Percentiles rank a stretch among this genome's conserved stretches.
These are phyloP conservation scores for Nannospalax galili DNA, from an alignment of 2,113 vertebrate species.

Conservation along the genomic window DNA sequence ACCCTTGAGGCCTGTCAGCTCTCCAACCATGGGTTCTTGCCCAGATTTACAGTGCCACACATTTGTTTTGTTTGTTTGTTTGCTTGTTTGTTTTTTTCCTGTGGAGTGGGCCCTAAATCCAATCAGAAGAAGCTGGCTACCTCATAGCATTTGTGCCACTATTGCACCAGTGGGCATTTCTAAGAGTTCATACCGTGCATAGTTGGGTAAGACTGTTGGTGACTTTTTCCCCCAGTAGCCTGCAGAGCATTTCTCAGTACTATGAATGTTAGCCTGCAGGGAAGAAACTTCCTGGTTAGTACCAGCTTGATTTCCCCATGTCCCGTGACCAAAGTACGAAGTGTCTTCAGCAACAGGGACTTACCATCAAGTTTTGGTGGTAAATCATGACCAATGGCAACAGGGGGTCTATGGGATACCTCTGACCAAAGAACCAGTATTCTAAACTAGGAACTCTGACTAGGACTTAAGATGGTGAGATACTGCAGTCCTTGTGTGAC, in stretches of 20 bases:
- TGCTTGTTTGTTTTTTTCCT: no score
- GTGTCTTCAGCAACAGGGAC: not conserved
- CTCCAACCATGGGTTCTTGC: no score
- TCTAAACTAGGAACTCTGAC: not conserved
- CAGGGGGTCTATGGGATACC: not conserved
- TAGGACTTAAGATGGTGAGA: not conserved
- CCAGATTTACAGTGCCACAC: not conserved
- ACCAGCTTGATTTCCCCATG: not conserved
- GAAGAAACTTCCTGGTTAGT: not conserved
- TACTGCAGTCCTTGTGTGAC: not conserved
- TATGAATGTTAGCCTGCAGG: not conserved
- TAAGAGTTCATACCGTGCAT: no score
- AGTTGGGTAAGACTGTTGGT: not conserved
- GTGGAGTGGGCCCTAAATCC: not conserved
- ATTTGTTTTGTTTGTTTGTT: no score
- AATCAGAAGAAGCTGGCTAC: not conserved
- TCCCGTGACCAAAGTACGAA: no score
- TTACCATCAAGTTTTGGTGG: not conserved
- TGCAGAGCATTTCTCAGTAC: not conserved
- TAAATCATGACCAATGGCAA: not conserved
- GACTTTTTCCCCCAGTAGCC: not conserved
- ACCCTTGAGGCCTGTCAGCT: not conserved
- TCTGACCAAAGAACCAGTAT: not conserved
- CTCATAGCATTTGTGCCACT: not conserved
- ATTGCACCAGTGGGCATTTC: no score